Base-by-base conservation (phyloP, 1,140 invertebrate species). In the Acyrthosiphon pisum region DNA sequence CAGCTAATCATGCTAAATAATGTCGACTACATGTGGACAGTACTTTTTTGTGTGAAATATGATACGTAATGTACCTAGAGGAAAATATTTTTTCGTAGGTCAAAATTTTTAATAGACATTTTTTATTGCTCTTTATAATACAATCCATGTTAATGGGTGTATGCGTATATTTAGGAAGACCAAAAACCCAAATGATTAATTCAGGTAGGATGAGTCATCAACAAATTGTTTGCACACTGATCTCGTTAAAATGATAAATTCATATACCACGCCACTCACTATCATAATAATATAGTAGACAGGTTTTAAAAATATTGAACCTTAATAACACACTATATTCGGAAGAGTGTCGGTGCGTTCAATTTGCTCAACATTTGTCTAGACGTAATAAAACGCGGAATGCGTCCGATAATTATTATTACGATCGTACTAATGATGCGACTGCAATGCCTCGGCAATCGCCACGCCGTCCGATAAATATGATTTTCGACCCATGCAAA, bases 31-130 rank as follows among this genome's bases (percentile, higher is more conserved):
- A 2, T 76, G 14, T 76, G 30, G n/a, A n/a, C 6, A n/a, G 30
- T 76, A 3, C 30, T n/a, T 76, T 68, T 76, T n/a, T 18, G 50
- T 23, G n/a, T 35, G 7, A 68, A 68, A 68, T 68, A 68, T 68
- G 60, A 68, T 68, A n/a, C 30, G 11, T 6, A 18, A 6, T n/a
- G 30, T n/a, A n/a, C n/a, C n/a, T n/a, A 76, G 14, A 76, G n/a
- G n/a, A 76, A n/a, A 76, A 76, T 76, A n/a, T 76, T 76, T 76
- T 68, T 76, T 76, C n/a, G n/a, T n/a, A 30, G 60, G 30, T 76
- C 60, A 76, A 76, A 1, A n/a, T 76, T 76, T 76, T 53, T n/a
- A 76, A 76, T n/a, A 76, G 30, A 76, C n/a, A 76, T 76, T 76
- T n/a, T 76, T 76, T 76, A n/a, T 76, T 35, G 11, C 30, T 76